A percentile compares a stretch with the other conserved stretches of the same genome.
phyloP scores from a whole-genome alignment of 2,888 invertebrate species.

The Chalcosyrphus nemorum region DNA sequence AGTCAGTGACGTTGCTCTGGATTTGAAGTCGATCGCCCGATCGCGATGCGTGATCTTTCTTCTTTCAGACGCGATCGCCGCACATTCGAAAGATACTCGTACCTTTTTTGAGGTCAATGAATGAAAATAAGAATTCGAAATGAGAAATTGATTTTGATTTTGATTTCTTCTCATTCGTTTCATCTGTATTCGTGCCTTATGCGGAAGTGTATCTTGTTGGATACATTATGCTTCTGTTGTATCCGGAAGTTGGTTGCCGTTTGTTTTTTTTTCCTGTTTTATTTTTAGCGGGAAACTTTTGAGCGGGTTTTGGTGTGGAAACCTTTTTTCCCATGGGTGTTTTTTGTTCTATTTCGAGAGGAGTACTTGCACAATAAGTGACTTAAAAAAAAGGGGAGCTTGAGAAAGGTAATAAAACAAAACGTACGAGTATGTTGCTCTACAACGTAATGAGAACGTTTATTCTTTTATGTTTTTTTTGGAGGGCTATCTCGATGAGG shows the following conservation, averaged over 20 bases:
- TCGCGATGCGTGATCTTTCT: background rate
- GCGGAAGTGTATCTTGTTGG: slow-evolving; percentile 63
- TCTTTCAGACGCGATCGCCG: too few species aligned
- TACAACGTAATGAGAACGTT: slow-evolving; percentile 11
- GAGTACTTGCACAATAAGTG: slow-evolving; percentile 1
- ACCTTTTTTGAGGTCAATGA: slow-evolving; percentile 60
- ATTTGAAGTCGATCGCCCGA: too few species aligned
- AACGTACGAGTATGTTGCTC: slow-evolving; percentile 33
- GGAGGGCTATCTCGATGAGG: background rate
- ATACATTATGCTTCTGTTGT: slow-evolving; percentile 3
- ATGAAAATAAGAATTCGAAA: slow-evolving; percentile 56
- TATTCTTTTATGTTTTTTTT: background rate
- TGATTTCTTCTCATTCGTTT: background rate
- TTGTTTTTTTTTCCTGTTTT: background rate
- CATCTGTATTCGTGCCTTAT: slow-evolving; percentile 27
- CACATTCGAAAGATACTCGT: too few species aligned
- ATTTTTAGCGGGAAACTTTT: background rate
- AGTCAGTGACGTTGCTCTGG: slow-evolving; percentile 40
- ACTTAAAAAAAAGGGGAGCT: background rate
- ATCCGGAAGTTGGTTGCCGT: slow-evolving; percentile 50
- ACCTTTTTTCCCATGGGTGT: slow-evolving; percentile 31
- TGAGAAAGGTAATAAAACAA: slow-evolving; percentile 17
- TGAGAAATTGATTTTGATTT: slow-evolving; percentile 53
- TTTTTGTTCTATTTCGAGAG: slow-evolving; percentile 25
- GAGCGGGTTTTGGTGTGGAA: background rate